phyloP scores from a whole-genome alignment of 92 coral and sea anemone species.

The Chrysogorgia sp. region DNA sequence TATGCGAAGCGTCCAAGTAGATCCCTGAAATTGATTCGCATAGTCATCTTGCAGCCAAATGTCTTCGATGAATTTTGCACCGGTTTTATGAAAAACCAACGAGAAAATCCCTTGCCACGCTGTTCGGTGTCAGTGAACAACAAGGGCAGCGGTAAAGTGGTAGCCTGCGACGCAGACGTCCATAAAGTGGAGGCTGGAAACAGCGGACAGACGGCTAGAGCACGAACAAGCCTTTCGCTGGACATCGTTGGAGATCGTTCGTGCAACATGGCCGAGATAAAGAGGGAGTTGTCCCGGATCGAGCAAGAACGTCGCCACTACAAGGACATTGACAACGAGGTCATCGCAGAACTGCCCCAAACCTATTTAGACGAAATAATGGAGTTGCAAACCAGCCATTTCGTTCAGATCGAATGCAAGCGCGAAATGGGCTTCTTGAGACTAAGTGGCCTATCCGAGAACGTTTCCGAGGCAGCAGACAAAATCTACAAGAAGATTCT shows the following conservation, averaged over 20 bases:
- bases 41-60: conserved; percentile 46
- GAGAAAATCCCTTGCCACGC: too few relatives aligned
- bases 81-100: conserved; percentile 30
- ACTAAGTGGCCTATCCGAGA: conserved; percentile 13
- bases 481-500: neutral
- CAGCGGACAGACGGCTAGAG: neutral
- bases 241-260: conserved; percentile 32
- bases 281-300: neutral
- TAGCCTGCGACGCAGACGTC: neutral
- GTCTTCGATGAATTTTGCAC: conserved; percentile 57
- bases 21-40: conserved; percentile 39
- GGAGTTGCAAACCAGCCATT: conserved; percentile 34
- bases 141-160: too few relatives aligned
- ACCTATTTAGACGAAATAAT: conserved; percentile 32
- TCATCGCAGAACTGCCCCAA: neutral
- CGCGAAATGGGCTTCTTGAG: conserved; percentile 13
- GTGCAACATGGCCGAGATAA: conserved; percentile 23
- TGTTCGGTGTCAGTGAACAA: neutral
- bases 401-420: conserved; percentile 17
- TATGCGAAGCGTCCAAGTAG: conserved; percentile 15
- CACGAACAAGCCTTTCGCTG: neutral
- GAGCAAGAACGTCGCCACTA: conserved; percentile 12
- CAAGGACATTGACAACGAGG: conserved; percentile 6
- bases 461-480: conserved; percentile 3
- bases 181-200: neutral